Evolutionary conservation across 2,797 vertebrate species (phyloP), one percentile per base, ranked within the genome.

Genomic region (Malacoctenus gilli): DNA sequence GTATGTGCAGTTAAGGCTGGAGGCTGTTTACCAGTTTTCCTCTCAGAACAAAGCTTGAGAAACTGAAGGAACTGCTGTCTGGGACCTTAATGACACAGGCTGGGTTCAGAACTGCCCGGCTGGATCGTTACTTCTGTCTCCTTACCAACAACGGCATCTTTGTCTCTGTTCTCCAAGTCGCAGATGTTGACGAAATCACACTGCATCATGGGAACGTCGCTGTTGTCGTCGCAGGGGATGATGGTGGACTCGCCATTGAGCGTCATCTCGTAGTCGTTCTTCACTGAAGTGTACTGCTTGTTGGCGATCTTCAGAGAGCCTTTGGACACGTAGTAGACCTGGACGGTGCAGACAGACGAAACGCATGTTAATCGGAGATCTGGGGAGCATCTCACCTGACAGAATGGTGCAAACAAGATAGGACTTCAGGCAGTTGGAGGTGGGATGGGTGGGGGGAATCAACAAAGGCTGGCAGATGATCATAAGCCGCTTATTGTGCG

Each of bases 261-360:
- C 0, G 91, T 92, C 90, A 93, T 92, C 83, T 93, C 92, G 1
- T 93, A 93, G 66, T 93, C 92, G 7, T 93, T 97, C 87, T 93
- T 95, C 83, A 99, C 93, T 0, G 96, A 93, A 0, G 95, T 90
- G 88, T 94, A 99, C 77, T 98, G 96, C 89, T 98, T 99, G 89
- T 99, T 99, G 85, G 97, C 97, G 1, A 95, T 95, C 91, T 99
- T 99, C 86, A 99, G 79, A 66, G 89, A 88, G 55, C 94, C 94
- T 88, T 95, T 98, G 52, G 95, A 94, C 85, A 99, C 83, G 81
- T 95, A 99, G 90, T 95, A 99, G 35, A 98, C 96, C 97, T 99
- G 79, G 85, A 40, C 8, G 19, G 11, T 18, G 38, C 37, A 80
- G 74, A 81, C 5, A 23, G 51, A 66, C 21, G 39, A 69, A 59